Percentiles rank a stretch among this genome's conserved stretches.
Evolutionary conservation across 2,888 invertebrate species (phyloP).

Genomic region (Macaria notata): DNA sequence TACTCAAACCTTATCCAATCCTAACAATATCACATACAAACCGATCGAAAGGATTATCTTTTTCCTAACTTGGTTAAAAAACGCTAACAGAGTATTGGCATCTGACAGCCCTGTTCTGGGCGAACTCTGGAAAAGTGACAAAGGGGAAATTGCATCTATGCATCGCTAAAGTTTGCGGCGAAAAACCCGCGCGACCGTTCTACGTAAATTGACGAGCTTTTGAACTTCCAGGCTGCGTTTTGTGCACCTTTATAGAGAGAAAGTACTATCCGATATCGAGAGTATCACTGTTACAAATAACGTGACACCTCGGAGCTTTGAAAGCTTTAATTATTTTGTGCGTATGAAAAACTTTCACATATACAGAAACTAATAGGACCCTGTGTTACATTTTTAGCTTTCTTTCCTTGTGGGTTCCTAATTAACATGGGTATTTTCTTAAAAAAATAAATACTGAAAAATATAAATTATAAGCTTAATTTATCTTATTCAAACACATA

Average conservation of each 20-base stretch:
- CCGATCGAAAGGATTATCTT: no score
- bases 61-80: no score
- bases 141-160: conserved; percentile 30
- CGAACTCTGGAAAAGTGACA: conserved; percentile 26
- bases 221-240: conserved; percentile 23
- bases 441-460: no score
- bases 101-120: conserved; percentile 19
- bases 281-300: conserved; percentile 8
- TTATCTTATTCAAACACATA: no score
- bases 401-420: no score
- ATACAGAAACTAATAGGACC: no score
- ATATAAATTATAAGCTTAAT: no score
- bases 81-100: conserved; percentile 19
- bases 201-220: conserved; percentile 30
- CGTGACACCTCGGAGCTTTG: background rate
- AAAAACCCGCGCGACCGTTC: conserved; percentile 25
- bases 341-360: no score
- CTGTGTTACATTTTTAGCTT: no score
- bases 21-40: no score
- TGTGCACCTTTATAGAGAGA: conserved; percentile 20
- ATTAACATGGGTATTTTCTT: no score
- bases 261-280: conserved; percentile 18
- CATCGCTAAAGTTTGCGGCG: conserved; percentile 26
- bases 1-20: no score
- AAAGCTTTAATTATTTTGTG: background rate